Conservation (phyloP, 2,888 invertebrate genomes). For the Busseola fusca region DNA sequence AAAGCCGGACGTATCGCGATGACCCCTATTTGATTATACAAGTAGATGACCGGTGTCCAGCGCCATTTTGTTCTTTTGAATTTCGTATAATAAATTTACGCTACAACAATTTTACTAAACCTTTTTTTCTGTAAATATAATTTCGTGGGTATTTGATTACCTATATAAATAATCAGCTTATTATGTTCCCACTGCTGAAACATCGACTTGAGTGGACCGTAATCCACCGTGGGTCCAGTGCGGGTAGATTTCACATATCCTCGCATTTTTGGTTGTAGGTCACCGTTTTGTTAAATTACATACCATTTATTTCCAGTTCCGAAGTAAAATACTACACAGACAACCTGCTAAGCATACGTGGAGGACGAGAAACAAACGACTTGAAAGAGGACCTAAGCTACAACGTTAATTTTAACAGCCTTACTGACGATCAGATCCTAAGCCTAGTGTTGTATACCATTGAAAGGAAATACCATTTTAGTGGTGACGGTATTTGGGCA, state of each 20-base stretch:
- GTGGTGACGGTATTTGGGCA: conserved; percentile 92
- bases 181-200: too few relatives aligned
- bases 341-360: conserved; percentile 65
- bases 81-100: background rate
- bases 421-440: conserved; percentile 88
- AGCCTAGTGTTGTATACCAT: conserved; percentile 92
- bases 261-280: too few relatives aligned
- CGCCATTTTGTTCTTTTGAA: background rate
- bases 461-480: conserved; percentile 92
- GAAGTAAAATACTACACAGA: conserved; percentile 76
- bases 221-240: too few relatives aligned
- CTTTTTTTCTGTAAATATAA: background rate
- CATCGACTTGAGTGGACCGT: too few relatives aligned
- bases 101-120: background rate
- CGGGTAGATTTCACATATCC: too few relatives aligned
- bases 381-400: conserved; percentile 68
- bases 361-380: conserved; percentile 24
- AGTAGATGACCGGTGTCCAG: background rate
- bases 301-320: conserved; percentile 66
- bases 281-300: background rate
- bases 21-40: background rate
- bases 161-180: too few relatives aligned
- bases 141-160: background rate
- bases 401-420: conserved; percentile 65
- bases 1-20: background rate